Evolutionary conservation across 2,113 vertebrate genomes (phyloP), one percentile per base, ranked within the genome.

Genomic region (Cyanoderma ruficeps): DNA sequence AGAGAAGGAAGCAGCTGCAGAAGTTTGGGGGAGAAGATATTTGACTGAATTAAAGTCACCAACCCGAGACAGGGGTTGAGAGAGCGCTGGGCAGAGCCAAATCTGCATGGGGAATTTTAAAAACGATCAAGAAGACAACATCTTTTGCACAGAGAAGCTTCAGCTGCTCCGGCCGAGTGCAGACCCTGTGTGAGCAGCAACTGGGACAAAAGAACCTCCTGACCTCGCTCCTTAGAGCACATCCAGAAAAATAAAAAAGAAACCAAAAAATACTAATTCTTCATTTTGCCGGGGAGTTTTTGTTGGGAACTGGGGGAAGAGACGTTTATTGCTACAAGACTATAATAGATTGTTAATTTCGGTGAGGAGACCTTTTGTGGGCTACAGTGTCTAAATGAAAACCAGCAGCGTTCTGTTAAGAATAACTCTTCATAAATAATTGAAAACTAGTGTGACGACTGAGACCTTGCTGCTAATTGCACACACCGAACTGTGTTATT

Each of bases 401-500:
- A 96, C 87, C 85, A 91, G 63, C 71, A 78, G 52, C 31, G 4
- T 65, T 77, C 93, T 95, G 96, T 95, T 94, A 64, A 94, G 92
- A 95, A 95, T 93, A 90, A 96, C 89, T 94, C 94, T 83, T 93
- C 92, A 97, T 94, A 97, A 97, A 97, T 97, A 97, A 97, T 88
- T 97, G 92, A 97, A 96, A 97, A 92, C 80, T n/a, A 80, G 49
- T 72, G 52, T 89, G 90, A 97, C 21, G 71, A 90, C 93, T 95
- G 96, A 96, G 87, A 90, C 95, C 96, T 96, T 91, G 78, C 97
- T 98, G 98, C 97, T 98, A 98, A 98, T 98, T 98, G 98, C 96
- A 96, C 93, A 95, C 91, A 88, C 97, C 49, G 74, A 98, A 98
- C 93, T 83, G 44, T 91, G 96, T 98, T 98, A 98, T 98, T 98